Base-by-base conservation (phyloP, 2,797 vertebrate species). In the Moxostoma hubbsi region DNA sequence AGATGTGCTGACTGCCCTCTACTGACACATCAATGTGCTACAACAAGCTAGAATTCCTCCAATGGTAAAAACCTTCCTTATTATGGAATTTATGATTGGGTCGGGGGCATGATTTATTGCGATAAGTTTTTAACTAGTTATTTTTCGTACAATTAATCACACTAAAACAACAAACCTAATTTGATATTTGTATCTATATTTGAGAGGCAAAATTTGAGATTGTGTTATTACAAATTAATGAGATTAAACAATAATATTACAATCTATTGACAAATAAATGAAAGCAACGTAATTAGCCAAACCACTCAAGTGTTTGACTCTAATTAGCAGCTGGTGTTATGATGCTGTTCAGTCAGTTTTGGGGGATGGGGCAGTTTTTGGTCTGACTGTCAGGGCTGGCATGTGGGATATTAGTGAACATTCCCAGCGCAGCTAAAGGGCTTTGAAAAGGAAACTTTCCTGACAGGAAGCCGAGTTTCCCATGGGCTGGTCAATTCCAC, bases 361-460 rank as follows among this genome's bases (percentile, higher is more conserved):
- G 90, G 89, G 86, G 88, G 11, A 51, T 24, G 58, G 72, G 59
- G 9, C 49, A 45, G 15, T 9, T 8, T n/a, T 5, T 9, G 16
- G 16, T 8, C 16, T 4, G 16, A 90, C 89, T 90, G 87, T 93
- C 89, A 93, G 89, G 89, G 88, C 88, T 79, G 93, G 91, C 93
- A 94, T 93, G 94, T 93, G 93, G 91, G 90, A 92, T 85, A 9
- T 86, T 90, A 81, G 81, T 89, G 88, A 94, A 93, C 89, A 87
- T 90, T 94, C 92, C 91, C 93, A 93, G 86, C 89, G 91, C 93
- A 92, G 93, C 88, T 85, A 88, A 93, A 85, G 88, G 90, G 93
- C 93, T 96, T 95, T 96, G 94, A 97, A 95, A 96, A 86, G 94
- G 92, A 95, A 94, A 95, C 93, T 94, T 94, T 94, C 94, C 89